Percentiles rank a stretch among this genome's conserved stretches.
These are phyloP conservation scores for Drosophila sordidapex DNA, from an alignment of 2,888 invertebrate species.

Conservation along the genomic window DNA sequence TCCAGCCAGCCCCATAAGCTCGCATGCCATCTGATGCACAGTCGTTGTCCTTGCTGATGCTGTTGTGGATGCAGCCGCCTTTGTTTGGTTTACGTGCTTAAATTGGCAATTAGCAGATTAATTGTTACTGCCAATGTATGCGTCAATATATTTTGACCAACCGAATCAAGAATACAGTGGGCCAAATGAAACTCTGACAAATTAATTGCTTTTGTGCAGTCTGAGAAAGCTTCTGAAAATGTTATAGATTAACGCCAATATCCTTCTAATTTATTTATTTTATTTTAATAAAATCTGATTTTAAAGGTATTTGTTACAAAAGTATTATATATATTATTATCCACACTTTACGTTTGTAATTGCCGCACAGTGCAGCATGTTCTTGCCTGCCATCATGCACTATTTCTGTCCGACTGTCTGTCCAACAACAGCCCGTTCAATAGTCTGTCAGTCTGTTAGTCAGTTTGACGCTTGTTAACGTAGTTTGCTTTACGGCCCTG, in stretches of 20 bases:
- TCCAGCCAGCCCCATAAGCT: not conserved
- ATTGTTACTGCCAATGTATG: conserved; percentile 80
- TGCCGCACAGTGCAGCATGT: conserved; percentile 13
- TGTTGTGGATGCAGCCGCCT: conserved; percentile 55
- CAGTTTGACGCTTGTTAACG: conserved; percentile 43
- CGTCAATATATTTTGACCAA: conserved; percentile 76
- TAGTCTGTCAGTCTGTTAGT: conserved; percentile 18
- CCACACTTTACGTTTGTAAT: not conserved
- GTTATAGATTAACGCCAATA: not conserved
- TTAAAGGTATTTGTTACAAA: not conserved
- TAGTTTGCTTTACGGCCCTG: conserved; percentile 70
- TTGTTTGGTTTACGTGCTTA: conserved; percentile 80
- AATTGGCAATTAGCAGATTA: conserved; percentile 80
- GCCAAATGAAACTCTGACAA: no score
- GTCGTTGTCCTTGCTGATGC: conserved; percentile 14
- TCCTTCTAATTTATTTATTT: not conserved
- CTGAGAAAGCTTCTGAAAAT: not conserved
- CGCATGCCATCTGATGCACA: conserved; percentile 26
- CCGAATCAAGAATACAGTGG: conserved; percentile 47
- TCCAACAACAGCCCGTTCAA: conserved; percentile 6
- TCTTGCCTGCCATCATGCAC: conserved; percentile 11
- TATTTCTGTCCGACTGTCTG: not conserved
- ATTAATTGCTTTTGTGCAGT: not conserved
- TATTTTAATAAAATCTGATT: not conserved
- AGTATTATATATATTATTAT: not conserved